Evolutionary conservation across 2,797 vertebrate species (phyloP), one percentile per base, ranked within the genome.

Genomic region (Sternarchorhynchus goeldii): DNA sequence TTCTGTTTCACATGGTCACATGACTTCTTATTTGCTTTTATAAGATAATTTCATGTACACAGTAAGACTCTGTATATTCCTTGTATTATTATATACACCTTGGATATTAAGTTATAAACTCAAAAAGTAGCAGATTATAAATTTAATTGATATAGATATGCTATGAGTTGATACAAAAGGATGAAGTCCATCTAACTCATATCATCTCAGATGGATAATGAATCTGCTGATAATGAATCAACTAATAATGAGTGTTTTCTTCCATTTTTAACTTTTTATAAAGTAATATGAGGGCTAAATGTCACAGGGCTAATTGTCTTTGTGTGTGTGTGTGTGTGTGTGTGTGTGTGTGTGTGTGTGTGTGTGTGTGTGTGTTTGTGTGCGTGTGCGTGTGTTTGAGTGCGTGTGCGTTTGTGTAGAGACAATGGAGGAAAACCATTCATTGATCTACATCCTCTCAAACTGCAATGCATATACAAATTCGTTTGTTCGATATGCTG

Each of bases 401-500:
- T 70, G 32, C 32, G 34, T 7, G 34, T 7, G 34, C 34, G 34
- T 36, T 1, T 7, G 34, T 36, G 34, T 12, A 18, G 7, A 10
- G 7, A 66, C 18, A 66, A 21, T 1, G 21, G n/a, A 21, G 18
- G 36, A 21, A 12, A 41, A 50, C 12, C 14, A 41, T 14, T 66
- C 2, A 21, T 20, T 50, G 65, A 67, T 25, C 6, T 25, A 66
- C 20, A 7, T 66, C 32, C 63, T 17, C 16, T 67, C 70, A 71
- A 74, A 34, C 68, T 20, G 20, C 65, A n/a, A 50, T 67, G 12
- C 20, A 67, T 36, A 66, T 25, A 66, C 16, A 64, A 18, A 64
- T 36, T 2, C 25, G 0, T 3, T 29, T 36, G 34, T 7, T 36
- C 34, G 34, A 36, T 36, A 36, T 36, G 8, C 45, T 50, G 45